Evolutionary conservation across 2,888 invertebrate species (phyloP).

Genomic region (Patella ulyssiponensis): DNA sequence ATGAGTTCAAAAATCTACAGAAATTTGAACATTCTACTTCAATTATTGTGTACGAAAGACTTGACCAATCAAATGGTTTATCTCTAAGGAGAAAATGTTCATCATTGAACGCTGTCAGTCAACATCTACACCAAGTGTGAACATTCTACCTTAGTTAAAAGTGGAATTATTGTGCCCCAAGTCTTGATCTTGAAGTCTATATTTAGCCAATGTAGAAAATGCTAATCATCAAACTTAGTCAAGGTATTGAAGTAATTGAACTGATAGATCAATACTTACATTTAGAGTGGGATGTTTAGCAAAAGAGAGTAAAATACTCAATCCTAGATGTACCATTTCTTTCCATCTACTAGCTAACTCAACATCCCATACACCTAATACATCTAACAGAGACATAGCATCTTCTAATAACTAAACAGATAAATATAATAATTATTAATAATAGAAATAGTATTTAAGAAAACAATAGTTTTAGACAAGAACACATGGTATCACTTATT

Average conservation of each 20-base stretch:
- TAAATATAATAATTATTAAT: not conserved
- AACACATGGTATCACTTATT: not conserved
- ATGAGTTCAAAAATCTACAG: too few relatives aligned
- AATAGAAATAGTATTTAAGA: not conserved
- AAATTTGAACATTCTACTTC: too few relatives aligned
- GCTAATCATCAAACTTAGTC: too few relatives aligned
- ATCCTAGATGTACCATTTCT: conserved; percentile 76
- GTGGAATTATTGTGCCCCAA: too few relatives aligned
- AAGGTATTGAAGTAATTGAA: not conserved
- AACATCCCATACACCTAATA: conserved; percentile 76
- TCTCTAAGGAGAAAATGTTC: too few relatives aligned
- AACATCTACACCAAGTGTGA: too few relatives aligned
- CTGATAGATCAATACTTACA: conserved; percentile 47
- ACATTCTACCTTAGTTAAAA: too few relatives aligned
- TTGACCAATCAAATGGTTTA: too few relatives aligned
- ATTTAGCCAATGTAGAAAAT: not conserved
- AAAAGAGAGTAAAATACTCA: conserved; percentile 68
- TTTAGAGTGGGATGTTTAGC: conserved; percentile 64
- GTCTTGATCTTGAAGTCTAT: too few relatives aligned
- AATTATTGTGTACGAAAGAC: too few relatives aligned
- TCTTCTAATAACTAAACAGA: conserved; percentile 76
- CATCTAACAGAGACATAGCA: conserved; percentile 75
- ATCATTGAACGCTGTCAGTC: too few relatives aligned
- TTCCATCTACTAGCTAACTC: conserved; percentile 76
- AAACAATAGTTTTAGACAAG: not conserved